phyloP scores from a whole-genome alignment of 2,888 invertebrate species.

The Drosophila tanythrix region DNA sequence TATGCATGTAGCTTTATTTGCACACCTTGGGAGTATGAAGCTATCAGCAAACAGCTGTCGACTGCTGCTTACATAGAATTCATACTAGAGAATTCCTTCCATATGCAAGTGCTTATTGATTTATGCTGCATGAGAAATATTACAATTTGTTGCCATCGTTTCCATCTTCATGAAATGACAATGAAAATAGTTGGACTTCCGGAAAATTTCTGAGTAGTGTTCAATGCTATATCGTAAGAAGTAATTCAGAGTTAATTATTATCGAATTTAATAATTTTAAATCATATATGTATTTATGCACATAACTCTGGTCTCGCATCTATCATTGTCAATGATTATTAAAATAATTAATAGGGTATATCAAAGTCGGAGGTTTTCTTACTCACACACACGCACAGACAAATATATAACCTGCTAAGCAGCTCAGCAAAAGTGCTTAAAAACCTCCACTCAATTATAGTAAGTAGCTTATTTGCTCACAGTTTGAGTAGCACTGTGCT shows the following conservation, averaged over 20 bases:
- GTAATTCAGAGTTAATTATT: neutral
- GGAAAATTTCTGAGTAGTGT: neutral
- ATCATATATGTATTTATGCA: neutral
- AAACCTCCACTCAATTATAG: conserved; percentile 18
- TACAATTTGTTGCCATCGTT: neutral
- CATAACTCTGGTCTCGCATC: neutral
- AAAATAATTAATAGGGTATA: conserved; percentile 2
- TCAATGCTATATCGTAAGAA: neutral
- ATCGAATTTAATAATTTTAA: neutral
- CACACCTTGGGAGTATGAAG: conserved; percentile 29
- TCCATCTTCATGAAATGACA: neutral
- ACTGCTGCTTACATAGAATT: conserved; percentile 32
- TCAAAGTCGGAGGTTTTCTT: neutral
- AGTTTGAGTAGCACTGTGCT: conserved; percentile 37
- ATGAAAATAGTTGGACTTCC: neutral
- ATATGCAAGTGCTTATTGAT: conserved; percentile 8
- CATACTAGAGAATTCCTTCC: conserved; percentile 10
- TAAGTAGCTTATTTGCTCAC: conserved; percentile 32
- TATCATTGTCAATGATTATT: neutral
- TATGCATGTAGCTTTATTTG: conserved; percentile 14
- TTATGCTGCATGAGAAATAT: conserved; percentile 1
- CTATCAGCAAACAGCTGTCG: conserved; percentile 62
- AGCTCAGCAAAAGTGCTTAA: conserved; percentile 12
- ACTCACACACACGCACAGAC: conserved; percentile 16
- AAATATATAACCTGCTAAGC: neutral